Evolutionary conservation across 2,113 vertebrate species (phyloP).

Genomic region (Hemiprocne comata): DNA sequence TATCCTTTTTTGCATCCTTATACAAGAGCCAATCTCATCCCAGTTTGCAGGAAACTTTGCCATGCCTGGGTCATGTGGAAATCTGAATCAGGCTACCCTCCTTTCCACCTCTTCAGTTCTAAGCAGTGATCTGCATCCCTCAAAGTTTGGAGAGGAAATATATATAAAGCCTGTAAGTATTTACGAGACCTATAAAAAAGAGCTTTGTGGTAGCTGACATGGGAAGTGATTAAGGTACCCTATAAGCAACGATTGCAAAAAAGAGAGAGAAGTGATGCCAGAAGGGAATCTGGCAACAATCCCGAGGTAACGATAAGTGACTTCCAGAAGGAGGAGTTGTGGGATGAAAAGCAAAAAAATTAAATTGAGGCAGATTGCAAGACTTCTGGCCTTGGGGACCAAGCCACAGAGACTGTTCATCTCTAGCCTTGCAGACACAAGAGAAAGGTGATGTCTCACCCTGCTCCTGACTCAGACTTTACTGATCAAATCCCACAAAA

Average conservation of each 20-base stretch:
- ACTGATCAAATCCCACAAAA: background rate
- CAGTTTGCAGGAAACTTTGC: background rate
- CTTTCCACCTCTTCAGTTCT: background rate
- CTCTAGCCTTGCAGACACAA: background rate
- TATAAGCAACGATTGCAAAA: conserved; percentile 28
- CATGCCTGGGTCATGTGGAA: background rate
- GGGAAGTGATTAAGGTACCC: conserved; percentile 54
- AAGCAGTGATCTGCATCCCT: background rate
- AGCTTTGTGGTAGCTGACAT: conserved; percentile 37
- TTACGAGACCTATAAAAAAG: conserved; percentile 40
- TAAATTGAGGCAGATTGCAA: background rate
- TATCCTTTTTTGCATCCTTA: background rate
- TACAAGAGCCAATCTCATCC: background rate
- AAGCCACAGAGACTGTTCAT: background rate
- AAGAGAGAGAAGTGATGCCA: conserved; percentile 23
- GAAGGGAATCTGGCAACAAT: conserved; percentile 41
- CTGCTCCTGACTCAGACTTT: background rate
- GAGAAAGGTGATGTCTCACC: background rate
- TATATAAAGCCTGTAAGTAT: conserved; percentile 37
- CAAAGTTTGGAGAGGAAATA: conserved; percentile 36
- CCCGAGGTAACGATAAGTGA: background rate
- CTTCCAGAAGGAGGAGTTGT: conserved; percentile 29
- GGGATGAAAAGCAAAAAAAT: conserved; percentile 24
- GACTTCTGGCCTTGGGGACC: background rate
- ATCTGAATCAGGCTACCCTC: background rate